Evolutionary conservation across 2,113 vertebrate genomes (phyloP).

Genomic region (Heterotis niloticus): DNA sequence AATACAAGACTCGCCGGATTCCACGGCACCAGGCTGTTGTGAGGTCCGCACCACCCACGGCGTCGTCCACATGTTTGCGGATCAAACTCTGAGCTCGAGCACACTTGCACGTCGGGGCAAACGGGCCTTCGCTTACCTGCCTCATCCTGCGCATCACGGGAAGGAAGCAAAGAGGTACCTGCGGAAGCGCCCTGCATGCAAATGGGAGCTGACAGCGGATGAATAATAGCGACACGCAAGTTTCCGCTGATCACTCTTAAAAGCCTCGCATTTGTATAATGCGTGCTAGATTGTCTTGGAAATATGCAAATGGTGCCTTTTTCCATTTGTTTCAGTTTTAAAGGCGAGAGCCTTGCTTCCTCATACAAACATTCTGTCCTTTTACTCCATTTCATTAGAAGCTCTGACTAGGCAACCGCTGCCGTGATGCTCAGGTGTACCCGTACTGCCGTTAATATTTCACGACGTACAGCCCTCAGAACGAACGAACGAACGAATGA

Average conservation of each 20-base stretch:
- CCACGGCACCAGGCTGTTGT: slow-evolving; percentile 30
- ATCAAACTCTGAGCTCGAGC: too few species aligned
- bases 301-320: slow-evolving; percentile 13
- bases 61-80: too few species aligned
- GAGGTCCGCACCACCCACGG: slow-evolving; percentile 21
- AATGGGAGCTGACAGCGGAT: neutral
- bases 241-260: neutral
- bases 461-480: neutral
- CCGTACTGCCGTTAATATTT: neutral
- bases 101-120: neutral
- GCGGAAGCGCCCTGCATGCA: too few species aligned
- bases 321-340: slow-evolving; percentile 2
- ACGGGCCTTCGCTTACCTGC: neutral
- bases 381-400: too few species aligned
- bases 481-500: neutral
- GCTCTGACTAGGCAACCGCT: too few species aligned
- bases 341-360: neutral
- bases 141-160: neutral
- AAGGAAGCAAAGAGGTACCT: neutral
- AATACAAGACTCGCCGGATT: slow-evolving; percentile 39
- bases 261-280: neutral
- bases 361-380: too few species aligned
- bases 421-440: too few species aligned
- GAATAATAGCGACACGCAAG: neutral
- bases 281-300: slow-evolving; percentile 1